Conservation (phyloP, 2,113 vertebrate genomes). For the Nothocercus julius region DNA sequence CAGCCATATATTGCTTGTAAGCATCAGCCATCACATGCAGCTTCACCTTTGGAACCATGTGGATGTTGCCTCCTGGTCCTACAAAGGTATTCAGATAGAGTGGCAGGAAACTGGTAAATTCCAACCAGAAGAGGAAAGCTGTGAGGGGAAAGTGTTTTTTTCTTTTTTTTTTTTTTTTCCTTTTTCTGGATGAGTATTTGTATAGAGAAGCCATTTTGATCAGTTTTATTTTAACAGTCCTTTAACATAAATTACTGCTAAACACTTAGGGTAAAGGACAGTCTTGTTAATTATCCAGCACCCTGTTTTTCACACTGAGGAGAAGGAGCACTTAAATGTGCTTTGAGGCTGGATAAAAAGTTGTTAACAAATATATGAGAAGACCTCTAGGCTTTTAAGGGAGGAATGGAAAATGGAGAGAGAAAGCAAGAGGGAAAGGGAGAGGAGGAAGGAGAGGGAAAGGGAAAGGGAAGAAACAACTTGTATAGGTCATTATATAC, state of each 20-base stretch:
- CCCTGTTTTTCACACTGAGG: neutral
- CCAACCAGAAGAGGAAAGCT: neutral
- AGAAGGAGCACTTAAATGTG: neutral
- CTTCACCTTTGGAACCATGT: neutral
- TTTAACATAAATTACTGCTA: conserved; percentile 14
- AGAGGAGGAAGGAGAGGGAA: neutral
- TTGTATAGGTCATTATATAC: neutral
- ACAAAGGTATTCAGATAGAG: neutral
- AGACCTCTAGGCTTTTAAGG: neutral
- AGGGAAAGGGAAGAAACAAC: neutral
- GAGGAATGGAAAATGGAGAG: neutral
- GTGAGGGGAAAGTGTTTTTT: neutral
- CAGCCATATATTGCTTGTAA: neutral
- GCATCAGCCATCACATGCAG: neutral
- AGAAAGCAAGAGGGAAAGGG: neutral
- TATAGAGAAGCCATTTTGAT: neutral
- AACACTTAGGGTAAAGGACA: conserved; percentile 13
- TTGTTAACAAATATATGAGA: neutral
- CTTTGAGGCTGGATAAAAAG: neutral
- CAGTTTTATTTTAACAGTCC: neutral
- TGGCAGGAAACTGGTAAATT: neutral
- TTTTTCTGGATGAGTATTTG: neutral
- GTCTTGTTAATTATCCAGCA: neutral
- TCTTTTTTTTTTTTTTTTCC: no score
- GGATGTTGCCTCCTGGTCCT: neutral